Evolutionary conservation across 2,888 invertebrate species (phyloP).

Genomic region (Oegoconia quadripuncta): DNA sequence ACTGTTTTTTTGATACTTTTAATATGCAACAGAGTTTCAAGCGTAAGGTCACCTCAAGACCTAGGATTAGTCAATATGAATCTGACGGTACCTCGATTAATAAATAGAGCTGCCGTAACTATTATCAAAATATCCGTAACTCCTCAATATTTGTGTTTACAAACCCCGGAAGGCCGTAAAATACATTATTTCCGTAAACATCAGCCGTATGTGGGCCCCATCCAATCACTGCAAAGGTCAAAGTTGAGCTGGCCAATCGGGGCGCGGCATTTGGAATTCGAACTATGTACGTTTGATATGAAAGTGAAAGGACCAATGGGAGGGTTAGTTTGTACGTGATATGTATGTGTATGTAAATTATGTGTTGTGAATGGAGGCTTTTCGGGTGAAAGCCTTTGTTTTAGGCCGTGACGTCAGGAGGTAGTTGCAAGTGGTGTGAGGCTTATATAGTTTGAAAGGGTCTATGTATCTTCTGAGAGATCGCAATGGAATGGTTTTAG

Average conservation of each 20-base stretch:
- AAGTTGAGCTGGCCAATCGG: conserved; percentile 54
- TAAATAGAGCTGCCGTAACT: too few species aligned
- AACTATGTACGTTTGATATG: conserved; percentile 70
- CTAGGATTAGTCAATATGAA: too few species aligned
- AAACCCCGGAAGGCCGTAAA: conserved; percentile 10
- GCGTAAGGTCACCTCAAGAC: too few species aligned
- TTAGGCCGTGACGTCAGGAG: conserved; percentile 3
- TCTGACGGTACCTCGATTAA: too few species aligned
- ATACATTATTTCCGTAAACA: conserved; percentile 60
- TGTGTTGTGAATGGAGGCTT: conserved; percentile 44
- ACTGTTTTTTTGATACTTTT: too few species aligned
- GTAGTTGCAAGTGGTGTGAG: background rate
- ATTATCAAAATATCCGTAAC: background rate
- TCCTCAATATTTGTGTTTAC: conserved; percentile 9
- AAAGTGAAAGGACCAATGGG: conserved; percentile 73
- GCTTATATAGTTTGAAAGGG: background rate
- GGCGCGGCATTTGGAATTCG: conserved; percentile 50
- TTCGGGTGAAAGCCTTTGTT: conserved; percentile 7
- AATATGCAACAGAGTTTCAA: too few species aligned
- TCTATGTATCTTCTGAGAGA: background rate
- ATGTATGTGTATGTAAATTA: conserved; percentile 33
- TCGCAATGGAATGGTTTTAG: too few species aligned
- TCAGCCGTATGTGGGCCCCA: conserved; percentile 41
- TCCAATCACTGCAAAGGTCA: conserved; percentile 69
- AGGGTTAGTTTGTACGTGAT: conserved; percentile 40